Base-by-base conservation (phyloP, 23 tunicate genomes). In the Trididemnum clinides region DNA sequence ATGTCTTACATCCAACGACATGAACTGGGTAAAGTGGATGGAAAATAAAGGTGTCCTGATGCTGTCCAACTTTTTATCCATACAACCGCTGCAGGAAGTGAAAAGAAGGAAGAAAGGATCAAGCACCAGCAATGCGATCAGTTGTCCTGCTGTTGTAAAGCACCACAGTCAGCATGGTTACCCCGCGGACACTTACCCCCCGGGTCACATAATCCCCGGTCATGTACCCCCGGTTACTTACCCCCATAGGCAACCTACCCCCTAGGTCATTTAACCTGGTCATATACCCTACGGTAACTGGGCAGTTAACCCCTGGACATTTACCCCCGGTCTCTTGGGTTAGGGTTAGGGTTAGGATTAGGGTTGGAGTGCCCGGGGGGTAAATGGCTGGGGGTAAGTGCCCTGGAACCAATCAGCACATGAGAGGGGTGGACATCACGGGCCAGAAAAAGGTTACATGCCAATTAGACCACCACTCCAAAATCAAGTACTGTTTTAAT, bases 401-500 rank as follows among this genome's bases (percentile, higher is more conserved):
- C n/a, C n/a, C n/a, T n/a, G n/a, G n/a, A n/a, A n/a, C n/a, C n/a
- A n/a, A 44, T 44, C 15, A 44, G 10, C 54, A 44, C 54, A 62
- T 62, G 69, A 23, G 69, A 12, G 69, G 69, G 5, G 69, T 62
- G 5, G 69, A 62, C 25, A 18, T 62, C 27, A 12, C n/a, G 69
- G 27, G n/a, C n/a, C 69, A 62, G 25, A 62, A 62, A n/a, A 62
- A 62, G n/a, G 69, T 18, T 4, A 62, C 69, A 6, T 62, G 5
- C 69, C 69, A 62, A 62, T 62, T 62, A 12, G 69, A 62, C 25
- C 69, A 62, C 25, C n/a, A 23, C n/a, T 62, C 69, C 15, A 62
- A 62, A 62, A 62, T 62, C 25, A 62, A 20, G 27, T 62, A 62
- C 25, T 62, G n/a, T 22, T 23, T 62, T 12, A 20, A 23, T 23